phyloP scores from a whole-genome alignment of 1,140 invertebrate species.

The Drosophila micromelanica region DNA sequence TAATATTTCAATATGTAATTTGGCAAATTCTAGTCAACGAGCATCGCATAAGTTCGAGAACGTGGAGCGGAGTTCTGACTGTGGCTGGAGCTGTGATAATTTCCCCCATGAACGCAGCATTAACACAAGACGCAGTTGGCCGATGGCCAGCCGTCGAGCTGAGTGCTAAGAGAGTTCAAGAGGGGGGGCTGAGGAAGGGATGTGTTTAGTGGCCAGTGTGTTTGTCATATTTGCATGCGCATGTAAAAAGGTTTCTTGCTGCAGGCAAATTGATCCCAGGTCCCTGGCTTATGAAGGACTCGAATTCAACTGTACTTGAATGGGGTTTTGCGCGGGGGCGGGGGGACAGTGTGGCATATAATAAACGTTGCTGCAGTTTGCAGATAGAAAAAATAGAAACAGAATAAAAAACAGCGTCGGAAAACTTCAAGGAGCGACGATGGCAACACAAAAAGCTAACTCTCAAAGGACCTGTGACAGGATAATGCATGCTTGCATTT shows the following conservation, averaged over 20 bases:
- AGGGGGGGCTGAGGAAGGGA: neutral
- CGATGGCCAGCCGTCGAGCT: slow-evolving; percentile 52
- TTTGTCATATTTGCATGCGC: slow-evolving; percentile 81
- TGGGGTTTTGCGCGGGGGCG: slow-evolving; percentile 16
- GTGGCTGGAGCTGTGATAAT: slow-evolving; percentile 66
- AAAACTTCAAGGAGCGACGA: slow-evolving; percentile 40
- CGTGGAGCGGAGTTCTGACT: slow-evolving; percentile 1
- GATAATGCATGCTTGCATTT: slow-evolving; percentile 84
- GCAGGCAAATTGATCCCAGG: slow-evolving; percentile 80
- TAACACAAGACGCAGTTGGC: slow-evolving; percentile 76
- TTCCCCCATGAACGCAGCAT: slow-evolving; percentile 80
- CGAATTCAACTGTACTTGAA: slow-evolving; percentile 36
- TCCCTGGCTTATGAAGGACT: slow-evolving; percentile 80
- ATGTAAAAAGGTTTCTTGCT: slow-evolving; percentile 80
- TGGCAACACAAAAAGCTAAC: slow-evolving; percentile 66
- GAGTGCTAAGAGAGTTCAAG: slow-evolving; percentile 39
- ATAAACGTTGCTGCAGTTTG: slow-evolving; percentile 63
- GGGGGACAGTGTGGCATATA: slow-evolving; percentile 41
- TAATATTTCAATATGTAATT: slow-evolving; percentile 84
- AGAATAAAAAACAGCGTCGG: neutral
- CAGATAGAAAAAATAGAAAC: neutral
- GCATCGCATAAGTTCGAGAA: slow-evolving; percentile 1
- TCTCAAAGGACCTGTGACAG: slow-evolving; percentile 84
- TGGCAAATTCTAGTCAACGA: slow-evolving; percentile 67
- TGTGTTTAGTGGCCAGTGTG: slow-evolving; percentile 43